A percentile compares a stretch with the other conserved stretches of the same genome.
phyloP scores from a whole-genome alignment of 1,140 invertebrate genomes.

The Platyscapa corneri region DNA sequence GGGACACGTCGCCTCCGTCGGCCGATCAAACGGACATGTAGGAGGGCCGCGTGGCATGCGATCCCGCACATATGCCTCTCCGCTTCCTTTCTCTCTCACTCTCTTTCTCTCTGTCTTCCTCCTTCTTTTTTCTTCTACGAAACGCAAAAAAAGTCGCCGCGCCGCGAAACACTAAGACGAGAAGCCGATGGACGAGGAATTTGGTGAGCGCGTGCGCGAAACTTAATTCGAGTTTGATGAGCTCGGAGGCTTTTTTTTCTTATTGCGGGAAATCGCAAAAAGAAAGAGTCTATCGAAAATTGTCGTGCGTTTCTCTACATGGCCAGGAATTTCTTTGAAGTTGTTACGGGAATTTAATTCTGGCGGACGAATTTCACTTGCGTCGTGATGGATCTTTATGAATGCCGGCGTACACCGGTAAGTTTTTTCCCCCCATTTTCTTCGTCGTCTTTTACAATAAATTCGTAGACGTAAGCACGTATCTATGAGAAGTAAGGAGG shows the following conservation, averaged over 20 bases:
- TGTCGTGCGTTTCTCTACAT: constrained; percentile 20
- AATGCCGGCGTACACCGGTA: not conserved
- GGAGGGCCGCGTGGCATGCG: constrained; percentile 23
- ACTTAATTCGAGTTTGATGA: constrained; percentile 37
- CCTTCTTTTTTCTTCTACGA: constrained; percentile 11
- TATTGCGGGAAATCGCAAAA: not conserved
- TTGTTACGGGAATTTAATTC: constrained; percentile 5
- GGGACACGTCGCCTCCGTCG: not conserved
- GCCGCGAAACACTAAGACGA: not conserved
- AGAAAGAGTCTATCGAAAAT: constrained; percentile 41
- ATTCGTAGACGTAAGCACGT: not conserved
- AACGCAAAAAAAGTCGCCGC: constrained; percentile 27
- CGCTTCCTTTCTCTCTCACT: constrained; percentile 28
- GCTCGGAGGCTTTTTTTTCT: constrained; percentile 19
- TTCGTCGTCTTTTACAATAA: not conserved
- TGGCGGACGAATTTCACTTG: not conserved
- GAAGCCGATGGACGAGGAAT: constrained; percentile 1
- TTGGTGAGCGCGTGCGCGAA: constrained; percentile 30
- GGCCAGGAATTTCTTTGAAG: constrained; percentile 21
- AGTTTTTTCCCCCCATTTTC: not conserved
- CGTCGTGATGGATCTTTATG: constrained; percentile 14
- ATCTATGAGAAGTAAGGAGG: not conserved
- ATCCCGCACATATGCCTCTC: not conserved
- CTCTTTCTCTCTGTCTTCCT: not conserved
- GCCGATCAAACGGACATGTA: constrained; percentile 33